A percentile compares a stretch with the other conserved stretches of the same genome.
Evolutionary conservation across 2,797 vertebrate genomes (phyloP).

Genomic region (Xiphorhynchus erythropygius): DNA sequence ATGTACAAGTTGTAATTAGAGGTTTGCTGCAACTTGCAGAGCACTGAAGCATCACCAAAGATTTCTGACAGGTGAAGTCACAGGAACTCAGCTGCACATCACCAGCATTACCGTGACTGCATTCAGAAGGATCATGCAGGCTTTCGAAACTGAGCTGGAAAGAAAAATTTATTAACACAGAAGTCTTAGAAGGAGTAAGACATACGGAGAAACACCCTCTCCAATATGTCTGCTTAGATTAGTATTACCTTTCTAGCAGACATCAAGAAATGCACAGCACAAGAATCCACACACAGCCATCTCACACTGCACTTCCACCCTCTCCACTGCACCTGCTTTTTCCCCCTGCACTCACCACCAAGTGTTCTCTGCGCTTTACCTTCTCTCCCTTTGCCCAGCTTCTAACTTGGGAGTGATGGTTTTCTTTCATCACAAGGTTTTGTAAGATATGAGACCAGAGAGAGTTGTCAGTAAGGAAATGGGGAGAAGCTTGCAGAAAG

Average conservation of each 20-base stretch:
- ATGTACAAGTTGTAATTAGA: neutral
- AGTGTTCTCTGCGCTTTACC: accelerated
- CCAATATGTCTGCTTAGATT: neutral
- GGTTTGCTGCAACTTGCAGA: neutral
- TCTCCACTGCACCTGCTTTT: neutral
- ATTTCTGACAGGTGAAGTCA: neutral
- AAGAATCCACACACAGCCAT: neutral
- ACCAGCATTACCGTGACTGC: accelerated
- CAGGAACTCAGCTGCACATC: neutral
- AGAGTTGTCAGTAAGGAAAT: neutral
- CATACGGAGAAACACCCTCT: neutral
- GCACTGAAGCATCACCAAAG: neutral
- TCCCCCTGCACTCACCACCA: neutral
- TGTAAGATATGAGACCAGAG: accelerated
- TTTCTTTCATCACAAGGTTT: neutral
- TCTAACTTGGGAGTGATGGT: neutral
- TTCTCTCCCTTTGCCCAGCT: neutral
- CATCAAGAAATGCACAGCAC: neutral
- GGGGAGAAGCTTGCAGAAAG: neutral
- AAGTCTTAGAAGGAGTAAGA: neutral
- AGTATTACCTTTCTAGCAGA: neutral
- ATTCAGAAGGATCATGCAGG: accelerated
- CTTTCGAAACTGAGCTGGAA: neutral
- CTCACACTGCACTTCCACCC: neutral
- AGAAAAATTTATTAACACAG: neutral